Evolutionary conservation across 1,140 invertebrate species (phyloP), one percentile per base, ranked within the genome.

Genomic region (Megalonaias nervosa): DNA sequence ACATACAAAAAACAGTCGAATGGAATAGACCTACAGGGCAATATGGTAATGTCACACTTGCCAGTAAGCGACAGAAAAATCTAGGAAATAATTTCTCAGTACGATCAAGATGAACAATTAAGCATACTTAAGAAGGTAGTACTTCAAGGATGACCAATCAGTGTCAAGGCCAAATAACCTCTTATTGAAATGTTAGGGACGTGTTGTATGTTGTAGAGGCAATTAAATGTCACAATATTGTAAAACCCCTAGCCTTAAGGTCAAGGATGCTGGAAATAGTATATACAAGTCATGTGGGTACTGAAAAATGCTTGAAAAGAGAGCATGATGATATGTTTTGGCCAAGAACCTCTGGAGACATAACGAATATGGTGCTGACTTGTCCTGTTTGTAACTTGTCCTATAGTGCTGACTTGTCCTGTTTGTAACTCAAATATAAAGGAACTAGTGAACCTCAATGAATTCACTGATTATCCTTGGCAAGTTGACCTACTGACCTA

Each of bases 241-340:
- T 80, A 11, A 71, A 71, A 17, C 78, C 61, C 4, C 16, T 21
- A 21, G 11, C 21, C 16, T 14, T 80, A 56, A 75, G 60, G 16
- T n/a, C 4, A 9, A 16, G 26, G 15, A 75, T 80, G 26, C 23
- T 80, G 23, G 16, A 62, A 69, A 17, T 12, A 55, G 16, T 82
- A 26, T 72, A 79, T 69, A 60, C 23, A 64, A 65, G 80, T 56
- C 80, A 82, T 67, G 4, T 80, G 19, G 77, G 71, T 23, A 55
- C 62, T 23, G 61, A 65, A 48, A 62, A 70, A 56, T 79, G 77
- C 31, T 13, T 55, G n/a, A 15, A 55, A 48, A 56, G 67, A 21
- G 77, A 77, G 48, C 38, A 61, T 56, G 71, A 74, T 5, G 31
- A 67, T 13, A 59, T 79, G 15, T 81, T 65, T 64, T 81, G 77